Conservation (phyloP, 2,113 vertebrate species). For the Otis tarda region DNA sequence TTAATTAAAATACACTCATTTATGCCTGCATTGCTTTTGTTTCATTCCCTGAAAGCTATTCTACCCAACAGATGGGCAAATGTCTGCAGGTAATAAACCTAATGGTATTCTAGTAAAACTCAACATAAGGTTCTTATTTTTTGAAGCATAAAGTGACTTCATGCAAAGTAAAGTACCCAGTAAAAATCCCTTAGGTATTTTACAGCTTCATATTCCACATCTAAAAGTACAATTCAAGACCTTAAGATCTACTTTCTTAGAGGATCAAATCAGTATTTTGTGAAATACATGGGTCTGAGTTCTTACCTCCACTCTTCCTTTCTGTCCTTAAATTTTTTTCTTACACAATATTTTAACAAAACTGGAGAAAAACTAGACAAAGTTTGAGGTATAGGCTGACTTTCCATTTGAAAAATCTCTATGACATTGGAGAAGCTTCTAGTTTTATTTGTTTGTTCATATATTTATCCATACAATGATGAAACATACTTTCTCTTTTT, state of each 20-base stretch:
- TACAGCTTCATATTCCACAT: conserved; percentile 31
- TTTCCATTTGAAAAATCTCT: not conserved
- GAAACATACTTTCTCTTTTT: not conserved
- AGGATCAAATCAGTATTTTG: not conserved
- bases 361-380: not conserved
- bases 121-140: conserved; percentile 65
- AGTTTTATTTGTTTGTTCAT: not conserved
- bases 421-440: not conserved
- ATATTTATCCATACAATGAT: not conserved
- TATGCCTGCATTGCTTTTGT: conserved; percentile 11
- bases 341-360: not conserved
- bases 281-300: not conserved
- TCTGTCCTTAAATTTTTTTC: not conserved
- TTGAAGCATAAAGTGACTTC: conserved; percentile 59
- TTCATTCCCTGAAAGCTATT: conserved; percentile 59
- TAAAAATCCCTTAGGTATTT: conserved; percentile 63
- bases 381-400: not conserved
- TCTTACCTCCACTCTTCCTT: not conserved
- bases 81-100: conserved; percentile 72
- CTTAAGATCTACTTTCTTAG: not conserved
- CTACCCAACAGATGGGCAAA: conserved; percentile 66
- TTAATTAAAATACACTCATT: conserved; percentile 70
- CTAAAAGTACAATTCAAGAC: conserved; percentile 20
- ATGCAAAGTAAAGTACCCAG: conserved; percentile 33
- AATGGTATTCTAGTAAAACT: conserved; percentile 63